Evolutionary conservation across 2,888 invertebrate species (phyloP).

Genomic region (Diplazon laetatorius): DNA sequence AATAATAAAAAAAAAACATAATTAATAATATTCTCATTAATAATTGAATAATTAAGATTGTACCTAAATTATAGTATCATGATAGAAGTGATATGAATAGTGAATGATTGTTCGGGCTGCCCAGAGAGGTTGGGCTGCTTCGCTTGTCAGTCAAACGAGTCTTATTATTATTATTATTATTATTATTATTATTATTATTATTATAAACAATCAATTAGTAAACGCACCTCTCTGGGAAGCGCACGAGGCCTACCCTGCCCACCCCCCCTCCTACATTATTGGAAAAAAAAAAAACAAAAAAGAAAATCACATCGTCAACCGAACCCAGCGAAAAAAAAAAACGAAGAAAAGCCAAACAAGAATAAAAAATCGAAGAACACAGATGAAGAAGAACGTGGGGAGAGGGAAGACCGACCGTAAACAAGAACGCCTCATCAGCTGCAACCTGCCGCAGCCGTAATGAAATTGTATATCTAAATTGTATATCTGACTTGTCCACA

Average conservation of each 20-base stretch:
- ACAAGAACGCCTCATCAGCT: conserved; percentile 39
- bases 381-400: conserved; percentile 36
- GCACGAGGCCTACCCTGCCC: conserved; percentile 79
- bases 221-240: conserved; percentile 80
- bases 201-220: conserved; percentile 72
- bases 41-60: conserved; percentile 82
- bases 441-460: conserved; percentile 43
- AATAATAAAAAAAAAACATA: conserved; percentile 72
- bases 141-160: conserved; percentile 65
- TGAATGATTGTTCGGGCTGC: conserved; percentile 78
- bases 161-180: conserved; percentile 66
- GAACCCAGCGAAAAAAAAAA: conserved; percentile 68
- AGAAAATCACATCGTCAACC: conserved; percentile 45
- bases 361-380: conserved; percentile 24
- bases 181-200: conserved; percentile 61
- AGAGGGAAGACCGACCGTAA: conserved; percentile 40
- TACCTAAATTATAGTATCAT: conserved; percentile 83
- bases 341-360: conserved; percentile 68
- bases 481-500: conserved; percentile 79
- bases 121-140: conserved; percentile 78
- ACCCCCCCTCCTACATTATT: conserved; percentile 66
- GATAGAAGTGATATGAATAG: conserved; percentile 81
- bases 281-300: conserved; percentile 70
- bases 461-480: conserved; percentile 69
- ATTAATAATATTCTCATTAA: conserved; percentile 80